Evolutionary conservation across 2,888 invertebrate species (phyloP).

Genomic region (Mimas tiliae): DNA sequence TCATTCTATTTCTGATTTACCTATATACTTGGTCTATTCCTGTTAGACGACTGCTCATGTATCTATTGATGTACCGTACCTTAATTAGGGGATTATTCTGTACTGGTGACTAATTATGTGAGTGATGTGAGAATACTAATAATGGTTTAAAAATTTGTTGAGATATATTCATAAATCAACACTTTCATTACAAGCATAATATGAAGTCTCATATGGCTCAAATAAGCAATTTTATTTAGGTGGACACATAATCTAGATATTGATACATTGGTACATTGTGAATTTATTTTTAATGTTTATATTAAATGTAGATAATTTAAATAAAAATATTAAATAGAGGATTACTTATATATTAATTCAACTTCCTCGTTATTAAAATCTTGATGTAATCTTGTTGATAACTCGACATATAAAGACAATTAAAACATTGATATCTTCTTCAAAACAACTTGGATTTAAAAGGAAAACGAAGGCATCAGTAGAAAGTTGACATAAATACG

Average conservation of each 20-base stretch:
- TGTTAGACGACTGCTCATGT: not conserved
- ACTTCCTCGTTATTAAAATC: no score
- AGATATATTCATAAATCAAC: no score
- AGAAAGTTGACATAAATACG: conserved; percentile 6
- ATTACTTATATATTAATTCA: no score
- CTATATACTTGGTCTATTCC: conserved; percentile 14
- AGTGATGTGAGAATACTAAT: no score
- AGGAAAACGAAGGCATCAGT: conserved; percentile 13
- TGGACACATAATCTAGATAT: no score
- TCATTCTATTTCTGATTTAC: conserved; percentile 35
- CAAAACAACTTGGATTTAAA: not conserved
- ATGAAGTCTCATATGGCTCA: not conserved
- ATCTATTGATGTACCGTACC: not conserved
- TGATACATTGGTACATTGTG: not conserved
- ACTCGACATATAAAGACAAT: not conserved
- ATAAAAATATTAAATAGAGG: no score
- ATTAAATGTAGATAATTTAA: no score
- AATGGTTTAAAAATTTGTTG: no score
- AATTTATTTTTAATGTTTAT: not conserved
- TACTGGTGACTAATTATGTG: not conserved
- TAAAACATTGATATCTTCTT: not conserved
- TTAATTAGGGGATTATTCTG: not conserved
- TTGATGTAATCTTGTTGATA: no score
- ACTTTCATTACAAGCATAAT: no score
- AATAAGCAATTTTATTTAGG: no score